Evolutionary conservation across 2,113 vertebrate genomes (phyloP).

Genomic region (Psilopsiagon aymara): DNA sequence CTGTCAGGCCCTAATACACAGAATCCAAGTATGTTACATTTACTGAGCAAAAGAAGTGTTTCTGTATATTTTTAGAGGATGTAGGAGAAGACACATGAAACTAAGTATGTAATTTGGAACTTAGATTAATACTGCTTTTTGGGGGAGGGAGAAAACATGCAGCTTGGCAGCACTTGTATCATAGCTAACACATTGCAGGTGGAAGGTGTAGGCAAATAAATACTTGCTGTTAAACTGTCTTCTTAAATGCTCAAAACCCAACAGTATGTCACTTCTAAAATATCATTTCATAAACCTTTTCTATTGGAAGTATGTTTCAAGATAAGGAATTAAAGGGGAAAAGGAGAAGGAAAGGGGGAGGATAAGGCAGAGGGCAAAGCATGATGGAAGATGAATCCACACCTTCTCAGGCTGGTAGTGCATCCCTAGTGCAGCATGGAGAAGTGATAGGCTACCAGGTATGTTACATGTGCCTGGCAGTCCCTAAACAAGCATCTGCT

Average conservation of each 20-base stretch:
- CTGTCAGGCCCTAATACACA: neutral
- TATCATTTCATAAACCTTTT: neutral
- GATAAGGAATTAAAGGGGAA: neutral
- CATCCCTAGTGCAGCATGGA: neutral
- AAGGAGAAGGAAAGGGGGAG: neutral
- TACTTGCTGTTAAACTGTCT: neutral
- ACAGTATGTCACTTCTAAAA: neutral
- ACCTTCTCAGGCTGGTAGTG: neutral
- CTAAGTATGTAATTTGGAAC: neutral
- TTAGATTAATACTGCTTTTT: neutral
- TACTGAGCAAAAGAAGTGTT: neutral
- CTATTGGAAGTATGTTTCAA: neutral
- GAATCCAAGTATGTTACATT: neutral
- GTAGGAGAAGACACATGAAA: neutral
- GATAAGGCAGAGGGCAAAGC: neutral
- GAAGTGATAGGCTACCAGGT: neutral
- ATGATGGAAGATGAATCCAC: neutral
- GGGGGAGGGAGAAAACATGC: neutral
- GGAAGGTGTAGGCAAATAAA: neutral
- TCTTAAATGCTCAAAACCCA: neutral
- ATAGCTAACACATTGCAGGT: neutral
- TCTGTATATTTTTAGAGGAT: neutral
- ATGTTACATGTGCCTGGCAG: neutral
- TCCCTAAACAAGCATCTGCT: neutral
- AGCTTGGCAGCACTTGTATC: neutral